Evolutionary conservation across 2,888 invertebrate genomes (phyloP).

Genomic region (Laspeyria flexula): DNA sequence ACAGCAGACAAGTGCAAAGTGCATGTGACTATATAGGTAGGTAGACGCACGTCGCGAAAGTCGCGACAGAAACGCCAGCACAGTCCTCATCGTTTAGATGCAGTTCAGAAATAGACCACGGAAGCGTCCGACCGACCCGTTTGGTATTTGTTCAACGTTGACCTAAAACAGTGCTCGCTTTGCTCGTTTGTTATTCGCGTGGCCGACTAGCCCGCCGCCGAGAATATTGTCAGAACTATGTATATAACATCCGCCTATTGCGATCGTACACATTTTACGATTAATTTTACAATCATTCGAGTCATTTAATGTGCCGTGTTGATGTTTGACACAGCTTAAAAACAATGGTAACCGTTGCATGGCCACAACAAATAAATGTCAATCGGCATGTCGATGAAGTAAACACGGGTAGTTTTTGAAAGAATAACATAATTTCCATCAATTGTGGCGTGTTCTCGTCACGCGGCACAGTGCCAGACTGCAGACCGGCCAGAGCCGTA

Average conservation of each 20-base stretch:
- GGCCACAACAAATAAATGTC: constrained; percentile 20
- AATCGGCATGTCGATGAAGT: constrained; percentile 24
- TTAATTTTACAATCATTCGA: constrained; percentile 25
- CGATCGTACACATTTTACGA: constrained; percentile 26
- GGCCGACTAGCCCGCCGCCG: constrained; percentile 63
- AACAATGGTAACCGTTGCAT: constrained; percentile 6
- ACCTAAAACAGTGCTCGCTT: constrained; percentile 85
- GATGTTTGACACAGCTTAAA: constrained; percentile 8
- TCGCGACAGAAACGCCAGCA: constrained; percentile 62
- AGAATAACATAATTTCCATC: constrained; percentile 54
- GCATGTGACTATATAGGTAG: constrained; percentile 22
- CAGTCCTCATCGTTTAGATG: constrained; percentile 75
- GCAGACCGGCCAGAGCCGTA: constrained; percentile 65
- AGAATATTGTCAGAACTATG: constrained; percentile 53
- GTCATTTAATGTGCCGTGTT: constrained; percentile 16
- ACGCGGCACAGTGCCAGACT: constrained; percentile 79
- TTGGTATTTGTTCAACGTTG: constrained; percentile 86
- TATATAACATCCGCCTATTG: constrained; percentile 44
- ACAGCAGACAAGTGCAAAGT: neutral
- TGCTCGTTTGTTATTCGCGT: constrained; percentile 84
- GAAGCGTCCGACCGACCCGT: constrained; percentile 85
- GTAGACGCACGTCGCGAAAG: constrained; percentile 65
- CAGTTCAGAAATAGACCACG: constrained; percentile 84
- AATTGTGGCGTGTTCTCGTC: constrained; percentile 66
- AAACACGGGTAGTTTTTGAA: constrained; percentile 44